A percentile compares a stretch with the other conserved stretches of the same genome.
phyloP scores from a whole-genome alignment of 35 echinoderm and acorn worm genomes.

The Holothuria glaberrima region DNA sequence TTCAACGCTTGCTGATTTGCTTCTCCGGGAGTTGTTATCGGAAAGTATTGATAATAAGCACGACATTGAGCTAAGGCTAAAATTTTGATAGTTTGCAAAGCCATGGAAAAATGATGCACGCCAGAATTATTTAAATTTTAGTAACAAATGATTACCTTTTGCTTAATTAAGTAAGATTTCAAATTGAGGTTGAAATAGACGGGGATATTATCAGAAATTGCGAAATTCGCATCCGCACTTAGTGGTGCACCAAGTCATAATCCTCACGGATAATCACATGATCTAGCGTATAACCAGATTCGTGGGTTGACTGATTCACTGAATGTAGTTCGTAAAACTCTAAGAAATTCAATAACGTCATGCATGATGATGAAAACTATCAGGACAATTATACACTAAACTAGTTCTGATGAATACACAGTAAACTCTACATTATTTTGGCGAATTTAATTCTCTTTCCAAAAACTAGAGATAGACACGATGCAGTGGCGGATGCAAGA shows the following conservation, averaged over 20 bases:
- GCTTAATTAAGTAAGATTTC: background rate
- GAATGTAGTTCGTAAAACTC: background rate
- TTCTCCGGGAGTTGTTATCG: too few species aligned
- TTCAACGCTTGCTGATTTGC: too few species aligned
- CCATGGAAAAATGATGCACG: background rate
- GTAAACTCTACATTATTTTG: too few species aligned
- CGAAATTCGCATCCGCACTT: background rate
- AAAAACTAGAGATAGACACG: too few species aligned
- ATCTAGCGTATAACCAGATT: constrained; percentile 4
- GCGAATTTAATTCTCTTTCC: too few species aligned
- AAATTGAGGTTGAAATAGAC: background rate
- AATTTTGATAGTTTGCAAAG: too few species aligned
- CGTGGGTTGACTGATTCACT: constrained; percentile 1
- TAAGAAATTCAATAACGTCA: background rate
- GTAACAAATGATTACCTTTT: background rate
- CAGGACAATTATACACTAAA: too few species aligned
- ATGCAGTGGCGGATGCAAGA: too few species aligned
- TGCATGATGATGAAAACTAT: too few species aligned
- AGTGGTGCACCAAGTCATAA: background rate
- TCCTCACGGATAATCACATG: background rate
- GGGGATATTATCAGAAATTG: background rate
- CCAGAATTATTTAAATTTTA: background rate
- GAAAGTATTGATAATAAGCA: too few species aligned
- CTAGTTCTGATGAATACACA: too few species aligned
- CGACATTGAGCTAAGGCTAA: too few species aligned